phyloP scores from a whole-genome alignment of 2,888 invertebrate species.

The Drosophila paracracens region DNA sequence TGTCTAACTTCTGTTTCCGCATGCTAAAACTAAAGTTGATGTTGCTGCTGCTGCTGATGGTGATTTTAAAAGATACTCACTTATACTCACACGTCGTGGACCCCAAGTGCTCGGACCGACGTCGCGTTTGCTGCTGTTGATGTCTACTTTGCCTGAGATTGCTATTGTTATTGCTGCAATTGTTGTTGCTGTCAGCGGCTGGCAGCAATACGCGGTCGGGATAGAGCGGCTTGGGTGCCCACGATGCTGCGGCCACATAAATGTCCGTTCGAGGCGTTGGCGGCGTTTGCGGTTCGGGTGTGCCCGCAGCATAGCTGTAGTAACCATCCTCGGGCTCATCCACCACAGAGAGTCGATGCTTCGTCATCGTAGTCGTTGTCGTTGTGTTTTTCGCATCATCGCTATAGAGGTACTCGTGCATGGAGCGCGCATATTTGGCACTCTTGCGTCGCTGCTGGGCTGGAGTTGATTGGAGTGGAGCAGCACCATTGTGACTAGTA shows the following conservation, averaged over 20 bases:
- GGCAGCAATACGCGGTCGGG: conserved; percentile 80
- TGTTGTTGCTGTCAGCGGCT: conserved; percentile 64
- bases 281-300: conserved; percentile 76
- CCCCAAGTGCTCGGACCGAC: conserved; percentile 82
- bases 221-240: conserved; percentile 90
- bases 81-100: conserved; percentile 83
- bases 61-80: conserved; percentile 74
- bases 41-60: neutral
- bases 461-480: conserved; percentile 56
- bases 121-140: conserved; percentile 52
- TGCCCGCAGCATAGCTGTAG: conserved; percentile 80
- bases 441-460: conserved; percentile 69
- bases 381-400: conserved; percentile 51
- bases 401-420: conserved; percentile 82
- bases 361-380: conserved; percentile 39
- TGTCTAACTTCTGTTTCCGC: conserved; percentile 40
- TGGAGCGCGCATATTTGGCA: conserved; percentile 77
- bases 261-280: conserved; percentile 87
- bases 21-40: neutral
- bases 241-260: conserved; percentile 90
- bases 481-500: conserved; percentile 21
- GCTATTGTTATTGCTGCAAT: conserved; percentile 50
- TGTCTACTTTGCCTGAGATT: conserved; percentile 37
- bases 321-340: conserved; percentile 80
- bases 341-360: conserved; percentile 71